Conservation (phyloP, 2,797 vertebrate species). For the Tiaroga cobitis region DNA sequence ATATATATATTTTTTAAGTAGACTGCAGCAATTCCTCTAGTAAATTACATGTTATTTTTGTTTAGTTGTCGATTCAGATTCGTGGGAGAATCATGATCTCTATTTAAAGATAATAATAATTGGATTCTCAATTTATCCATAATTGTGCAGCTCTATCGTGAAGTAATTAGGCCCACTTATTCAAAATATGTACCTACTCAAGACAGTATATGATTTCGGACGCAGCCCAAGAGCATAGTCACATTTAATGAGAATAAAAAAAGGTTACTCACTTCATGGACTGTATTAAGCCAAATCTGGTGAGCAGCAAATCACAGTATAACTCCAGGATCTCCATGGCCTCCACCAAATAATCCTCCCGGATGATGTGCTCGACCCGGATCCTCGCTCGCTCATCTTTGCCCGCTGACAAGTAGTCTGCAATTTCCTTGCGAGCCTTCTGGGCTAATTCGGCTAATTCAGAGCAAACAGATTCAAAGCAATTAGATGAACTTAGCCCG, state of each 20-base stretch:
- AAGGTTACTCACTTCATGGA: conserved; percentile 92
- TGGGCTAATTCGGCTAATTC: conserved; percentile 92
- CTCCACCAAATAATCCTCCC: conserved; percentile 98
- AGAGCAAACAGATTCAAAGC: not conserved
- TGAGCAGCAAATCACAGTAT: conserved; percentile 93
- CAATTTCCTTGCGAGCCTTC: conserved; percentile 97
- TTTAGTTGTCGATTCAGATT: no score
- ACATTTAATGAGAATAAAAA: not conserved
- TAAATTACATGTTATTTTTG: no score
- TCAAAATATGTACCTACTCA: not conserved
- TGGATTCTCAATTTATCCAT: no score
- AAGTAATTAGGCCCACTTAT: no score
- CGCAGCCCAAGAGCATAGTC: no score
- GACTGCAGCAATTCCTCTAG: no score
- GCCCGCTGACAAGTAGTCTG: conserved; percentile 91
- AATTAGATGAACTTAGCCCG: not conserved
- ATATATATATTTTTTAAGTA: no score
- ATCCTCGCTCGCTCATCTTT: conserved; percentile 97
- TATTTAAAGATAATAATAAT: no score
- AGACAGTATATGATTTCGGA: not conserved
- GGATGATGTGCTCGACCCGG: conserved; percentile 97
- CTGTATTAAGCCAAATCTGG: conserved; percentile 95
- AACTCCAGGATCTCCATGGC: conserved; percentile 99
- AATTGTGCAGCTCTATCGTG: no score
- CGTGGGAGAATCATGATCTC: no score